Base-by-base conservation (phyloP, 2,888 invertebrate species). In the Nephrocerus scutellatus region DNA sequence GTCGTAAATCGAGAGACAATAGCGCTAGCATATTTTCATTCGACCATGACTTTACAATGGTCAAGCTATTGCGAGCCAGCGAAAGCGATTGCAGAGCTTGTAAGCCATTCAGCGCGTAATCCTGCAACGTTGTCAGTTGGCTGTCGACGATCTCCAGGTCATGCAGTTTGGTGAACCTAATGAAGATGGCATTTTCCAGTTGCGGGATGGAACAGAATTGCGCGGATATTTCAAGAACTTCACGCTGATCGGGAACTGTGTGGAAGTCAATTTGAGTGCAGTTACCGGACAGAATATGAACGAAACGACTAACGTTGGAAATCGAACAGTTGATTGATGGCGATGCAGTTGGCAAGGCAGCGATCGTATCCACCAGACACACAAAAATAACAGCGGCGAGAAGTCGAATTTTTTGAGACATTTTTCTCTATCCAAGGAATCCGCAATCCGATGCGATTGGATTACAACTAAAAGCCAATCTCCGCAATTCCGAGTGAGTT, bases 71-170 rank as follows among this genome's bases (percentile, higher is more conserved):
- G 36, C 60, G 49, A 6, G 58, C 50, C 22, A 68, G 39, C 22
- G 58, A 59, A 3, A 68, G 49, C 0, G 46, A 39, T 37, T 59
- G 58, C 6, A 68, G 39, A 3, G 49, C 50, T 3, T 51, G 41
- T 24, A 68, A 39, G 1, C 66, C 66, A 39, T 61, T 54, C 4
- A 68, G 47, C 0, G 67, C 57, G 28, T 54, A 60, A 35, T 63
- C 63, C 32, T 59, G 55, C 6, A 68, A 34, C 0, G 20, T 36
- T 2, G 31, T 34, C 1, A 67, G 38, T 7, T 54, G 50, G 33
- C 61, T 59, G 5, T 63, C 54, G 6, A 49, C 48, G 34, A 68
- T 46, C 29, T 65, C 59, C 23, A 68, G 46, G 2, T 41, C 41
- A 2, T 50, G 47, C 4, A 66, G 48, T 4, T 57, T 49, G 3